Conservation (phyloP, 2,113 vertebrate species). For the Paraplagusia blochii region DNA sequence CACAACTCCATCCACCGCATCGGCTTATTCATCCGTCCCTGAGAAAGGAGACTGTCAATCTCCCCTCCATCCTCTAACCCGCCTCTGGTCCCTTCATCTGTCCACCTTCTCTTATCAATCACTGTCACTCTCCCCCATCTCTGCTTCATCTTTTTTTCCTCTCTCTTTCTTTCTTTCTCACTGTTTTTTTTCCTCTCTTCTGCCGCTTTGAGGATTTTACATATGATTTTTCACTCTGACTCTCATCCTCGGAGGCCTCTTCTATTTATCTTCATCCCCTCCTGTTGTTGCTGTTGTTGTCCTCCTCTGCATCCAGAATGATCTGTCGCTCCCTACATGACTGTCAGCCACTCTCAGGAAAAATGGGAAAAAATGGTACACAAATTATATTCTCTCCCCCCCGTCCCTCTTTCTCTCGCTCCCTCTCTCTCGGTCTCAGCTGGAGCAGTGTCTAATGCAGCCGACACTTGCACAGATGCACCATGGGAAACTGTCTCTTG, state of each 20-base stretch:
- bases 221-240: constrained; percentile 16
- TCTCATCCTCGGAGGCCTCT: constrained; percentile 19
- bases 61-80: constrained; percentile 51
- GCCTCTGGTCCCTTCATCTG: constrained; percentile 27
- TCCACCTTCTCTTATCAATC: constrained; percentile 43
- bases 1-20: constrained; percentile 23
- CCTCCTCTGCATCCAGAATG: constrained; percentile 22
- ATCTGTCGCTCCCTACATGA: constrained; percentile 35
- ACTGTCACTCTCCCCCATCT: constrained; percentile 25
- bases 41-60: constrained; percentile 67
- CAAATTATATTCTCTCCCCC: constrained; percentile 5
- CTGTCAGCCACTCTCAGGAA: constrained; percentile 18
- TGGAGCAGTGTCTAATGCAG: constrained; percentile 52
- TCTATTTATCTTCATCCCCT: constrained; percentile 45
- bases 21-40: constrained; percentile 65
- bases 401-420: too few species aligned
- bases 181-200: constrained; percentile 39
- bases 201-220: constrained; percentile 36
- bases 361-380: constrained; percentile 10
- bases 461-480: constrained; percentile 64
- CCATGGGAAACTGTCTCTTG: constrained; percentile 60
- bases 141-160: neutral
- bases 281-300: constrained; percentile 8
- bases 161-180: constrained; percentile 14
- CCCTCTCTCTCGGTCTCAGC: constrained; percentile 43